A percentile compares a stretch with the other conserved stretches of the same genome.
Conservation (phyloP, 2,888 invertebrate genomes). For the Mellilla xanthometata region DNA sequence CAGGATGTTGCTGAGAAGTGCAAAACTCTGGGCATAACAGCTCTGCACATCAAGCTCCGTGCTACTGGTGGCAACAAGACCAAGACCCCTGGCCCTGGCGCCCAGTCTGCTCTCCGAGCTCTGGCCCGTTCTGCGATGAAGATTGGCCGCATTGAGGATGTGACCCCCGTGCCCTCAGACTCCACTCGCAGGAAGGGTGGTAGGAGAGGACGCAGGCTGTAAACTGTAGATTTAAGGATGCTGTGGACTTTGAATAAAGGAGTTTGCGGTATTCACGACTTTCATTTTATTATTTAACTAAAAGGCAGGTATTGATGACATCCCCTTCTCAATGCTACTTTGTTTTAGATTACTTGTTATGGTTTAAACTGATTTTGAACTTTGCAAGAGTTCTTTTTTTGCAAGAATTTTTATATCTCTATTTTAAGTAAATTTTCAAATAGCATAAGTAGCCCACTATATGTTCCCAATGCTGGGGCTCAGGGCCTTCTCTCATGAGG, state of each 20-base stretch:
- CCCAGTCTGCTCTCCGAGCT: slow-evolving; percentile 98
- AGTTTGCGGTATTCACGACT: slow-evolving; percentile 55
- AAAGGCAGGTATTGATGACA: too few relatives aligned
- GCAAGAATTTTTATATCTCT: too few relatives aligned
- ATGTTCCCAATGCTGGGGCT: too few relatives aligned
- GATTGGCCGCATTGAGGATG: slow-evolving; percentile 99
- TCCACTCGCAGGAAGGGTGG: slow-evolving; percentile 99
- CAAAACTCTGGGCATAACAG: slow-evolving; percentile 97
- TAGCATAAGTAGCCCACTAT: too few relatives aligned
- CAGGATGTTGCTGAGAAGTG: slow-evolving; percentile 99
- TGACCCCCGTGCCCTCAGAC: slow-evolving; percentile 99
- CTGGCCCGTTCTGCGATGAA: slow-evolving; percentile 99
- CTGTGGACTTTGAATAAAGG: slow-evolving; percentile 71
- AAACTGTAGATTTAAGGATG: slow-evolving; percentile 82
- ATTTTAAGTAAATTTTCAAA: too few relatives aligned
- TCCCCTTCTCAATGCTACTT: too few relatives aligned
- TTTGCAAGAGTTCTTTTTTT: too few relatives aligned
- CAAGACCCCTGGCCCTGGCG: slow-evolving; percentile 99
- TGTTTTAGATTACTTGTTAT: too few relatives aligned
- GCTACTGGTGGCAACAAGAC: slow-evolving; percentile 99
- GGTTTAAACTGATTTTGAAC: too few relatives aligned
- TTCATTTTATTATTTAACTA: slow-evolving; percentile 38
- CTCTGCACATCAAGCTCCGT: slow-evolving; percentile 98
- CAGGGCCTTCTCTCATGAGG: too few relatives aligned
- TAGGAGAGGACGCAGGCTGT: slow-evolving; percentile 99